phyloP scores from a whole-genome alignment of 2,888 invertebrate genomes.

The Brachyptera putata region DNA sequence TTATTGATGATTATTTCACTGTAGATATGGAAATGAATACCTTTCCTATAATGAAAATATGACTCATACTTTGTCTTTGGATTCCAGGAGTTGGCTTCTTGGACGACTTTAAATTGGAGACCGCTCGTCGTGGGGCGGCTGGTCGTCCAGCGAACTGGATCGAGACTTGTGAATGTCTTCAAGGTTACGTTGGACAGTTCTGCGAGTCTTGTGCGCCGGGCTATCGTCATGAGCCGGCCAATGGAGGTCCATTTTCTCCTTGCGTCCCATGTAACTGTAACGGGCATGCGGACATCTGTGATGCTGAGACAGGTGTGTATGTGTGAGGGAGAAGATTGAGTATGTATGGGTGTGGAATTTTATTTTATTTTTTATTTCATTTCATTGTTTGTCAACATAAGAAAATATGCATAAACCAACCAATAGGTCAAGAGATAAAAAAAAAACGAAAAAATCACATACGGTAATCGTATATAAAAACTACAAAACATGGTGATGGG shows the following conservation, averaged over 20 bases:
- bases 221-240: conserved; percentile 84
- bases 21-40: neutral
- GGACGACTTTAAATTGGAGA: conserved; percentile 83
- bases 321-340: conserved; percentile 17
- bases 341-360: neutral
- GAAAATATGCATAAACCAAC: no score
- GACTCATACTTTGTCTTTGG: neutral
- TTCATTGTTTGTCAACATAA: no score
- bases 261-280: conserved; percentile 98
- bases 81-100: conserved; percentile 69
- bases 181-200: conserved; percentile 86
- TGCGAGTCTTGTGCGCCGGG: conserved; percentile 97
- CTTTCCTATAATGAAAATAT: no score
- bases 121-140: conserved; percentile 78
- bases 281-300: conserved; percentile 93
- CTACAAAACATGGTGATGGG: no score
- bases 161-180: conserved; percentile 88
- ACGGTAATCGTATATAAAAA: no score
- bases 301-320: conserved; percentile 76
- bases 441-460: no score
- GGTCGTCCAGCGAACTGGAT: conserved; percentile 85
- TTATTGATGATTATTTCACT: no score
- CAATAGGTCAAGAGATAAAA: no score
- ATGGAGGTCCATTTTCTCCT: conserved; percentile 87
- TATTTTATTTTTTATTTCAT: no score